A percentile compares a stretch with the other conserved stretches of the same genome.
Evolutionary conservation across 2,888 invertebrate species (phyloP).

Genomic region (Luperina nickerlii): DNA sequence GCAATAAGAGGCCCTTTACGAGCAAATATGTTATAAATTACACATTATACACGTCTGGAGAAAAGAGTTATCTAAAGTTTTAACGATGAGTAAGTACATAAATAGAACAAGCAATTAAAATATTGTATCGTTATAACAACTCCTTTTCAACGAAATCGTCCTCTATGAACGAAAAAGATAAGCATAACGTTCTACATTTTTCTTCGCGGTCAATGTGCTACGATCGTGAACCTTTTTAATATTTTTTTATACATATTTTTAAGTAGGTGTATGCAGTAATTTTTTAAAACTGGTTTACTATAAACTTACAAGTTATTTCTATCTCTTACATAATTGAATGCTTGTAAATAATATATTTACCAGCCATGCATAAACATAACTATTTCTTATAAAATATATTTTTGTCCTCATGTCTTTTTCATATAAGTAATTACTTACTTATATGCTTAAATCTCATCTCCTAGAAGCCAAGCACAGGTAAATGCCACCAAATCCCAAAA

Average conservation of each 20-base stretch:
- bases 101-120: background rate
- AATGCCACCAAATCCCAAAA: conserved; percentile 46
- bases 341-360: background rate
- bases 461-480: background rate
- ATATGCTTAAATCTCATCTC: background rate
- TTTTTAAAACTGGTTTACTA: background rate
- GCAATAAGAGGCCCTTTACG: too few species aligned
- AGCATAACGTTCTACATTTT: background rate
- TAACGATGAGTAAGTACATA: background rate
- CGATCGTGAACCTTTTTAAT: background rate
- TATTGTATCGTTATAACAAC: background rate
- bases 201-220: background rate
- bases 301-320: background rate
- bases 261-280: background rate
- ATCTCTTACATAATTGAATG: background rate
- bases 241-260: background rate
- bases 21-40: too few species aligned
- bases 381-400: background rate
- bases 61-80: background rate
- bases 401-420: background rate
- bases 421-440: too few species aligned
- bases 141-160: too few species aligned
- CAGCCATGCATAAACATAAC: background rate
- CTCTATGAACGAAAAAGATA: background rate
- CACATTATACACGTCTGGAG: too few species aligned